phyloP scores from a whole-genome alignment of 2,113 vertebrate species.

The Turdus rufiventris region DNA sequence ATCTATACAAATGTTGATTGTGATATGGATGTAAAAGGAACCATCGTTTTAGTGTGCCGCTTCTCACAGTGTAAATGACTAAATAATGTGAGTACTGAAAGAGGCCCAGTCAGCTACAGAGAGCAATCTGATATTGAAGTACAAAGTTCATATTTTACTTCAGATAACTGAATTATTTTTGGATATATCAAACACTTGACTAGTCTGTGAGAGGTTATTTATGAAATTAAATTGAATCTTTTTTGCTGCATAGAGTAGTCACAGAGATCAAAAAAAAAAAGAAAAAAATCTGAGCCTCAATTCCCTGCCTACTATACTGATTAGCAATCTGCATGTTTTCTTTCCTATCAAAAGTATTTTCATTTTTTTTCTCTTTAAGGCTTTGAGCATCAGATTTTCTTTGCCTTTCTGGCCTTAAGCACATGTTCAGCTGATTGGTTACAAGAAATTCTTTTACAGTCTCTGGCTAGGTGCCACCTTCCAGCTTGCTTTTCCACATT shows the following conservation, averaged over 20 bases:
- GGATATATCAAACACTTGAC: background rate
- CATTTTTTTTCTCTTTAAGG: background rate
- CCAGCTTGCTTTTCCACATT: constrained; percentile 2
- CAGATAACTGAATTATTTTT: background rate
- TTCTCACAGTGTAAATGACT: background rate
- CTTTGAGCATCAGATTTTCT: background rate
- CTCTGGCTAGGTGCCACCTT: background rate
- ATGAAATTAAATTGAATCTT: background rate
- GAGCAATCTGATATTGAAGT: background rate
- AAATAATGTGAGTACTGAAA: background rate
- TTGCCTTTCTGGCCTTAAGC: background rate
- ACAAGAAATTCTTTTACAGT: background rate
- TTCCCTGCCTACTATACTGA: background rate
- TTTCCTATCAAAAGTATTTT: background rate
- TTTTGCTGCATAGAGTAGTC: background rate
- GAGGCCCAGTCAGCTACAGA: background rate
- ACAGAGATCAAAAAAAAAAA: background rate
- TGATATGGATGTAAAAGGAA: background rate
- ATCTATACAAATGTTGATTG: background rate
- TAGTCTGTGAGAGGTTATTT: background rate
- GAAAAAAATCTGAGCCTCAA: background rate
- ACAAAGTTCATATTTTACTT: background rate
- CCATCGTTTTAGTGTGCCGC: background rate
- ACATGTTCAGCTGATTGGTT: background rate
- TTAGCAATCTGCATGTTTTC: background rate